These are phyloP conservation scores for Papilio demoleus DNA, from an alignment of 2,888 invertebrate genomes.

Conservation along the genomic window DNA sequence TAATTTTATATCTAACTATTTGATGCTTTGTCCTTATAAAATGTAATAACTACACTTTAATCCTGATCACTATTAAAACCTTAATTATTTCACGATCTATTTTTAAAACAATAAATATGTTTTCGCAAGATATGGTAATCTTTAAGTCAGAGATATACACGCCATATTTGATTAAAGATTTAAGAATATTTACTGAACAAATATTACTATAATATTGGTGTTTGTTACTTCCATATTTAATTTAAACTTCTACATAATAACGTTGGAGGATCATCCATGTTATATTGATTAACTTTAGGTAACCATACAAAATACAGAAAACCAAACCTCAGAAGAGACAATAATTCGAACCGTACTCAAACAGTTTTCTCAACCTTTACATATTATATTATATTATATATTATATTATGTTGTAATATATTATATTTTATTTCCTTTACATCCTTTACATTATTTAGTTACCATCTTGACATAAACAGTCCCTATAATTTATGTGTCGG, in stretches of 20 bases:
- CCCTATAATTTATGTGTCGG: slow-evolving; percentile 36
- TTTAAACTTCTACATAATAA: not conserved
- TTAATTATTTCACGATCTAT: not conserved
- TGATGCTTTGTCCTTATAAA: not conserved
- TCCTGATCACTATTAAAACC: too few relatives aligned
- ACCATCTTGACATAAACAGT: slow-evolving; percentile 14
- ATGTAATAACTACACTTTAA: not conserved
- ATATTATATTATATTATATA: too few relatives aligned
- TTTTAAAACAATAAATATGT: not conserved
- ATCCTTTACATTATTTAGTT: too few relatives aligned
- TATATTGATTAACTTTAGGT: not conserved
- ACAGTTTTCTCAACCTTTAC: too few relatives aligned
- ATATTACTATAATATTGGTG: not conserved
- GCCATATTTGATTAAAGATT: not conserved
- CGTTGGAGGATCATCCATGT: not conserved
- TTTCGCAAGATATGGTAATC: not conserved
- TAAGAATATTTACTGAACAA: not conserved
- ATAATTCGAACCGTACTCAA: too few relatives aligned
- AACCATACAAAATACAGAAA: not conserved
- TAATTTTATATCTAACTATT: slow-evolving; percentile 31
- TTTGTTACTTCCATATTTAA: not conserved
- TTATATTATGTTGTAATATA: not conserved
- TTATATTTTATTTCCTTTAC: too few relatives aligned
- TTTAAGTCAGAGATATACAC: not conserved
- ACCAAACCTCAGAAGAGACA: too few relatives aligned